Conservation (phyloP, 1,140 invertebrate species). For the Trissolcus basalis region DNA sequence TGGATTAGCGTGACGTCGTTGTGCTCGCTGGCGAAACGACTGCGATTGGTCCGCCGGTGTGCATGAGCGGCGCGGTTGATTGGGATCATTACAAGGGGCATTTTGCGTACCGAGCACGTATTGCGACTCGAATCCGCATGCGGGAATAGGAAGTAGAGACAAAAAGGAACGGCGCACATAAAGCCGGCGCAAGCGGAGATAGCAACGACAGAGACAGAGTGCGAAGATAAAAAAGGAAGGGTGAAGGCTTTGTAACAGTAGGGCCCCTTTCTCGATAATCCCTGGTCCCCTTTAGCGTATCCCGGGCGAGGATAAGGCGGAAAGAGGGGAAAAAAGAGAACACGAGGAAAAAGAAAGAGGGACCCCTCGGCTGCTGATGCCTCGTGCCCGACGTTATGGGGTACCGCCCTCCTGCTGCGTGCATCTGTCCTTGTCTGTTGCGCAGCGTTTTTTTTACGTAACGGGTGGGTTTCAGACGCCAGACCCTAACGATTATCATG, state of each 20-base stretch:
- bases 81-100: constrained; percentile 72
- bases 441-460: constrained; percentile 46
- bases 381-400: constrained; percentile 70
- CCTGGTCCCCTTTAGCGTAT: constrained; percentile 64
- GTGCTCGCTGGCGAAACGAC: constrained; percentile 58
- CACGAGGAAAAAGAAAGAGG: constrained; percentile 34
- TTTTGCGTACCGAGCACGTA: constrained; percentile 71
- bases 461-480: constrained; percentile 55
- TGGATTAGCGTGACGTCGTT: constrained; percentile 52
- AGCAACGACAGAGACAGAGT: constrained; percentile 11
- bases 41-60: constrained; percentile 63
- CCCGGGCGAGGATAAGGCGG: constrained; percentile 63
- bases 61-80: constrained; percentile 66
- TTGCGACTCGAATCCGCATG: constrained; percentile 65
- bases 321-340: constrained; percentile 35
- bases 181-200: constrained; percentile 27
- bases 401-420: constrained; percentile 67
- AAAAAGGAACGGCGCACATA: constrained; percentile 44
- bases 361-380: constrained; percentile 52
- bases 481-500: constrained; percentile 45
- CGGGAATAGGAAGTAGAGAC: constrained; percentile 62
- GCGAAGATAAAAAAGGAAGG: constrained; percentile 11
- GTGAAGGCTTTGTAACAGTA: constrained; percentile 63
- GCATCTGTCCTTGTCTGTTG: constrained; percentile 53
- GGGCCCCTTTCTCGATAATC: constrained; percentile 67